A percentile compares a stretch with the other conserved stretches of the same genome.
These are phyloP conservation scores for Pachyseris speciosa DNA, from an alignment of 64 coral and sea anemone species.

Conservation along the genomic window DNA sequence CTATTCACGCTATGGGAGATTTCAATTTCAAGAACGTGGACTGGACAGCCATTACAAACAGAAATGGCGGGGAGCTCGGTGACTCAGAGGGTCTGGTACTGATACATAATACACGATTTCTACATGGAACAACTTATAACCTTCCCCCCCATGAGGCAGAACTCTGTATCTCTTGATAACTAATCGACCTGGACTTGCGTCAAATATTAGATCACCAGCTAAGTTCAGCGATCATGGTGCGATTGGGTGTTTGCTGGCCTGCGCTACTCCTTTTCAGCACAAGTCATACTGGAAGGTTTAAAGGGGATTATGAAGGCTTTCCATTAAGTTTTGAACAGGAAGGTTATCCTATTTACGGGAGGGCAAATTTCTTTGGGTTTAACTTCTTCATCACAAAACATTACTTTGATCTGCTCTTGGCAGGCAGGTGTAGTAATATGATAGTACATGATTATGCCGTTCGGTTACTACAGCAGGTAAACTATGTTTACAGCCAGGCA, in stretches of 20 bases:
- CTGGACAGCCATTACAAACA: neutral
- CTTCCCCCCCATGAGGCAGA: conserved; percentile 10
- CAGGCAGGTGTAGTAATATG: too few relatives aligned
- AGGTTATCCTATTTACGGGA: too few relatives aligned
- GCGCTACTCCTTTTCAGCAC: neutral
- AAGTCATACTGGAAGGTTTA: conserved; percentile 24
- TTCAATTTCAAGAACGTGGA: neutral
- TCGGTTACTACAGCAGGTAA: too few relatives aligned
- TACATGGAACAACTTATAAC: conserved; percentile 38
- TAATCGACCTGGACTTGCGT: conserved; percentile 19
- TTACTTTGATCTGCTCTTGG: too few relatives aligned
- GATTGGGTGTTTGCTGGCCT: neutral
- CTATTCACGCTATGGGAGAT: conserved; percentile 13
- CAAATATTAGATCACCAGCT: conserved; percentile 31
- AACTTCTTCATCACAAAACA: too few relatives aligned
- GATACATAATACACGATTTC: conserved; percentile 10
- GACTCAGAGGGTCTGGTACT: conserved; percentile 33
- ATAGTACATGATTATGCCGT: too few relatives aligned
- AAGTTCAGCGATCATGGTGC: conserved; percentile 53
- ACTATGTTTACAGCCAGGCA: too few relatives aligned
- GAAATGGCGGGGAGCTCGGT: conserved; percentile 2
- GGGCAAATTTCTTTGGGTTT: too few relatives aligned
- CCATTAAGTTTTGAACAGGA: too few relatives aligned
- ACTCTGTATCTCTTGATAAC: conserved; percentile 44
- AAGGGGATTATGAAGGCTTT: too few relatives aligned